These are phyloP conservation scores for Nasonia oneida DNA, from an alignment of 2,888 invertebrate species.

Conservation along the genomic window DNA sequence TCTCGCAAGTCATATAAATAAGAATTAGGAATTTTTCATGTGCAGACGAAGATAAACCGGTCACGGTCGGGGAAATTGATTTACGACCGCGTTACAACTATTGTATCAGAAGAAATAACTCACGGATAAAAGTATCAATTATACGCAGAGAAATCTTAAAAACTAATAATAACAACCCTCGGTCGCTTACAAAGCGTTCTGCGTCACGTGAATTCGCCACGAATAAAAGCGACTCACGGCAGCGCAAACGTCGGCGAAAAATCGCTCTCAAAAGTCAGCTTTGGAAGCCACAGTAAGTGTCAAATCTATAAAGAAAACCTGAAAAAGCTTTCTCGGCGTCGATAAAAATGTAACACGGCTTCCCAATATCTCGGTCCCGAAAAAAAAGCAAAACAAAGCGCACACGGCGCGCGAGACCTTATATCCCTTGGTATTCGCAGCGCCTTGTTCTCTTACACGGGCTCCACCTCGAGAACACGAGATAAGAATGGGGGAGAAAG, in stretches of 20 bases:
- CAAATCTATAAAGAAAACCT: slow-evolving; percentile 10
- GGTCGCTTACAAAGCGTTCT: background rate
- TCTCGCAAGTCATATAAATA: background rate
- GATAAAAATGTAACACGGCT: slow-evolving; percentile 44
- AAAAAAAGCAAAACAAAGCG: slow-evolving; percentile 1
- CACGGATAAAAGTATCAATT: background rate
- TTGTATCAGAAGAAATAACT: background rate
- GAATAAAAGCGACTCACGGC: background rate
- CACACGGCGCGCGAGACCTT: background rate
- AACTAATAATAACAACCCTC: background rate
- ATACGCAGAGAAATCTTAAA: background rate
- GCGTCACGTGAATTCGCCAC: background rate
- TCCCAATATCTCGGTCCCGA: background rate
- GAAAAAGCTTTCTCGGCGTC: slow-evolving; percentile 26
- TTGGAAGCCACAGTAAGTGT: background rate
- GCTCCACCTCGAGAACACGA: background rate
- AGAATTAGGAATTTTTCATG: background rate
- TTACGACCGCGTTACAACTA: background rate
- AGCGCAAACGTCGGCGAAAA: background rate
- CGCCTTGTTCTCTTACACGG: background rate
- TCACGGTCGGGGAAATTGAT: background rate
- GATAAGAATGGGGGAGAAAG: slow-evolving; percentile 41
- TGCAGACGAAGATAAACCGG: background rate
- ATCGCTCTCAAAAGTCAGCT: background rate
- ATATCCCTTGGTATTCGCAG: slow-evolving; percentile 23